Conservation (phyloP, 2,888 invertebrate species). For the Trichopoda pennipes region DNA sequence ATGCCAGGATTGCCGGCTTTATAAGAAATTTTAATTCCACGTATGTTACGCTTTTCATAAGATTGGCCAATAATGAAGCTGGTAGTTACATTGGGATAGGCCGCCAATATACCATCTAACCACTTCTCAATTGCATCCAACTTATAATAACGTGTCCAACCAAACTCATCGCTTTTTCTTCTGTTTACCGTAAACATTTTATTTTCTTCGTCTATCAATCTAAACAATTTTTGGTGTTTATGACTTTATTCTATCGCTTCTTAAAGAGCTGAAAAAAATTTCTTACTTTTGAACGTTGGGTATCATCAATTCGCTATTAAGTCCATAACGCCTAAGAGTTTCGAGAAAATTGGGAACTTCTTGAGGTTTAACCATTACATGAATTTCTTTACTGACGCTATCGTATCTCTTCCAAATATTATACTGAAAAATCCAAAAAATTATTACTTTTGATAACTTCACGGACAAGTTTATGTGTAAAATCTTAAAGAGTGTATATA, state of each 20-base stretch:
- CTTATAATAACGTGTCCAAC: constrained; percentile 84
- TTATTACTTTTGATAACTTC: not conserved
- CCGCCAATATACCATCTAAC: constrained; percentile 82
- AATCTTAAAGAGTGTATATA: too few species aligned
- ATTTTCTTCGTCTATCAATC: not conserved
- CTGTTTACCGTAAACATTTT: constrained; percentile 81
- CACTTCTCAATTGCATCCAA: constrained; percentile 84
- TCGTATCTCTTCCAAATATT: constrained; percentile 77
- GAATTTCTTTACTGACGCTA: constrained; percentile 79
- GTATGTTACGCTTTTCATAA: constrained; percentile 83
- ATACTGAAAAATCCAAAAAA: constrained; percentile 69
- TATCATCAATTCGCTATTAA: constrained; percentile 81
- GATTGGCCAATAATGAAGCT: constrained; percentile 82
- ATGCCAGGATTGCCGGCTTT: constrained; percentile 82
- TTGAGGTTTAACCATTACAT: constrained; percentile 85
- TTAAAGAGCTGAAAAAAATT: not conserved
- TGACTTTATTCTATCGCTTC: not conserved
- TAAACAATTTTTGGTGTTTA: not conserved
- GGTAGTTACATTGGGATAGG: constrained; percentile 80
- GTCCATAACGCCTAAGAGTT: constrained; percentile 78
- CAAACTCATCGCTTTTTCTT: constrained; percentile 81
- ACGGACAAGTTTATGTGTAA: not conserved
- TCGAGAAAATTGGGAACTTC: constrained; percentile 81
- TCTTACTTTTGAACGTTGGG: constrained; percentile 85
- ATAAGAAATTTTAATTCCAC: constrained; percentile 82